Evolutionary conservation across 2,888 invertebrate genomes (phyloP).

Genomic region (Caenorhabditis sinica): DNA sequence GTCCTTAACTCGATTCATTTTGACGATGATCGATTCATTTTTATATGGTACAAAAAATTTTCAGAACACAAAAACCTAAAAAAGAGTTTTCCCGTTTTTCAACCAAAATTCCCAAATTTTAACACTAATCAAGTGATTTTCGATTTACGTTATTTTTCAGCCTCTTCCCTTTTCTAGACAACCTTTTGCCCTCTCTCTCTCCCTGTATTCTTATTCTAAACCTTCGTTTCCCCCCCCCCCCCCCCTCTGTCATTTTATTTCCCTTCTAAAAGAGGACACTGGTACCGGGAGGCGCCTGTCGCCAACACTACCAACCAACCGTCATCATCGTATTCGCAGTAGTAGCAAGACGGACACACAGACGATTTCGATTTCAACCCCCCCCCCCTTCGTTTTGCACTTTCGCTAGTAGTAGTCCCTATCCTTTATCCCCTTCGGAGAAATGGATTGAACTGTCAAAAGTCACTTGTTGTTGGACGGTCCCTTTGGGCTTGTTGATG

Average conservation of each 20-base stretch:
- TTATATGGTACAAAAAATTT: too few relatives aligned
- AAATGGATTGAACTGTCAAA: too few relatives aligned
- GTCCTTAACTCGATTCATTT: too few relatives aligned
- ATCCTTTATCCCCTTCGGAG: neutral
- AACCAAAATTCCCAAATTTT: too few relatives aligned
- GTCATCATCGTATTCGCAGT: neutral
- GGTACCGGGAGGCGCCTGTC: conserved; percentile 39
- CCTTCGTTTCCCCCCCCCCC: neutral
- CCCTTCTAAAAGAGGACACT: conserved; percentile 32
- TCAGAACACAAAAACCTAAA: too few relatives aligned
- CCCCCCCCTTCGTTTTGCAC: conserved; percentile 39
- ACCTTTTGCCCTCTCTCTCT: neutral
- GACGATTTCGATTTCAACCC: neutral
- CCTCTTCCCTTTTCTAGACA: neutral
- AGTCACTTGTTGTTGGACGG: too few relatives aligned
- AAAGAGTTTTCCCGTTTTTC: too few relatives aligned
- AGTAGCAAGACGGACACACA: neutral
- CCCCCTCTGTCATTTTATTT: conserved; percentile 5
- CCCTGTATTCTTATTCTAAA: neutral
- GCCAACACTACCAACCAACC: neutral
- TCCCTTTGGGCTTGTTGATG: neutral
- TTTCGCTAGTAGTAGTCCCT: conserved; percentile 26
- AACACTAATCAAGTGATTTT: too few relatives aligned
- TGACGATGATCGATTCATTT: too few relatives aligned
- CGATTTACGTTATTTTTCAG: too few relatives aligned